Percentiles rank a stretch among this genome's conserved stretches.
phyloP scores from a whole-genome alignment of 1,140 invertebrate species.

The Trichonephila inaurata region DNA sequence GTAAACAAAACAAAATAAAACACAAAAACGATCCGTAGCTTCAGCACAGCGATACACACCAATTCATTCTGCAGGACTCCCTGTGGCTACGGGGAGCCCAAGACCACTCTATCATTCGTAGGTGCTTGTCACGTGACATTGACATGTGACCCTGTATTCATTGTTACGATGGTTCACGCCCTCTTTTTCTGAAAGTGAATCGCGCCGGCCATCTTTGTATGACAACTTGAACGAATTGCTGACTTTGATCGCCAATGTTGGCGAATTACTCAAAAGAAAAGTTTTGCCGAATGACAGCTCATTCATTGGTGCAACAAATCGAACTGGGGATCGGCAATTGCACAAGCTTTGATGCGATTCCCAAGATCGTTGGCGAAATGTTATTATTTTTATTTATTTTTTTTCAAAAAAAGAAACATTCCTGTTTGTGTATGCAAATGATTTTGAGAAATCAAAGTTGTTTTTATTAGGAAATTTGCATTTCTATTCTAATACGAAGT shows the following conservation, averaged over 20 bases:
- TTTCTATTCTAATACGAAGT: too few species aligned
- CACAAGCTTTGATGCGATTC: not conserved
- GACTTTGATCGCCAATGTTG: not conserved
- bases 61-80: conserved; percentile 15
- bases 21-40: not conserved
- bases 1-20: conserved; percentile 50
- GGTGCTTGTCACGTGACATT: conserved; percentile 58
- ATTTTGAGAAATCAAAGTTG: too few species aligned
- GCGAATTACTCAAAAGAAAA: conserved; percentile 10
- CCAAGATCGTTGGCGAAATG: not conserved
- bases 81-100: conserved; percentile 3
- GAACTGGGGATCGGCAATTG: not conserved
- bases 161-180: conserved; percentile 27
- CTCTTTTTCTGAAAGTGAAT: not conserved
- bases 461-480: too few species aligned
- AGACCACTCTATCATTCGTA: conserved; percentile 57
- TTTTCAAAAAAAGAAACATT: too few species aligned
- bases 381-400: too few species aligned
- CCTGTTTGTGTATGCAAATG: too few species aligned
- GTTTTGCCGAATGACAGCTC: conserved; percentile 3
- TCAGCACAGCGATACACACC: not conserved
- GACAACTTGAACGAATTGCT: conserved; percentile 67
- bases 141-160: conserved; percentile 65
- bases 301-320: conserved; percentile 25
- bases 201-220: not conserved